Percentiles rank a stretch among this genome's conserved stretches.
Evolutionary conservation across 2,113 vertebrate genomes (phyloP).

Genomic region (Hydrochoerus hydrochaeris): DNA sequence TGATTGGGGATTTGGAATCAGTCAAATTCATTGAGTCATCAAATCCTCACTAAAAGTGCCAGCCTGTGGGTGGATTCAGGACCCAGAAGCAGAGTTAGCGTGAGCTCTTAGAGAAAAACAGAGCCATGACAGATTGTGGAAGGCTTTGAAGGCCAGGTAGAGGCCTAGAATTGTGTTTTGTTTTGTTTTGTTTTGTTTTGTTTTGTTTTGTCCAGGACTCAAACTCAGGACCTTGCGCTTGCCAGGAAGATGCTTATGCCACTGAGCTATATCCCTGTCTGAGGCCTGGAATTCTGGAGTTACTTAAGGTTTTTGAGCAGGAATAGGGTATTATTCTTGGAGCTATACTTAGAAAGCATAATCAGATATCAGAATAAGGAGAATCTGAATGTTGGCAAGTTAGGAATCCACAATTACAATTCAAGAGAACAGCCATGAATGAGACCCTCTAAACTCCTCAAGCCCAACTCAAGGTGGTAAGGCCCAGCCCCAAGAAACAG

Average conservation of each 20-base stretch:
- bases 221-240: too few relatives aligned
- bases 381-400: neutral
- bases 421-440: neutral
- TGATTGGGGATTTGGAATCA: neutral
- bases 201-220: too few relatives aligned
- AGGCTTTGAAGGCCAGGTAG: neutral
- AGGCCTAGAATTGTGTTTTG: neutral
- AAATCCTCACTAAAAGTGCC: neutral
- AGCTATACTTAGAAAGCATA: neutral
- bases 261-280: too few relatives aligned
- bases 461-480: neutral
- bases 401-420: neutral
- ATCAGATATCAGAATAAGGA: neutral
- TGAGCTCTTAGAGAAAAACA: slow-evolving; percentile 1
- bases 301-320: neutral
- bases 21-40: slow-evolving; percentile 22
- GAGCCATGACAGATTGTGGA: neutral
- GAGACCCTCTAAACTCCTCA: neutral
- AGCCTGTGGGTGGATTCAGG: neutral
- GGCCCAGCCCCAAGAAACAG: neutral
- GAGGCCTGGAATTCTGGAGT: slow-evolving; percentile 3
- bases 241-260: too few relatives aligned
- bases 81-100: neutral
- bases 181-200: too few relatives aligned
- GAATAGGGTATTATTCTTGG: neutral